Conservation (phyloP, 2,113 vertebrate species). For the Cervus canadensis region DNA sequence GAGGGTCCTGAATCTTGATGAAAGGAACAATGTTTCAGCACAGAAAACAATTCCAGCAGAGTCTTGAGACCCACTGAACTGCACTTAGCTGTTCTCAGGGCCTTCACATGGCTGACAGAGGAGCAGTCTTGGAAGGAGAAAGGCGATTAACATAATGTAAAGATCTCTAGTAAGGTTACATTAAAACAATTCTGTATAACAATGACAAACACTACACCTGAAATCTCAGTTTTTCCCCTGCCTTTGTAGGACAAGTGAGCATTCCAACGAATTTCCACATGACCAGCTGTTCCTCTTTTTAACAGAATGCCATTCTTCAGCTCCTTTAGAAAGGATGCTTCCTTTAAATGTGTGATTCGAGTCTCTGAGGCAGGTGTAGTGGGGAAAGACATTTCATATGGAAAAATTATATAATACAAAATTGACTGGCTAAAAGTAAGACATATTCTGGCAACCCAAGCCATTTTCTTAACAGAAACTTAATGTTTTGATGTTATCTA, state of each 20-base stretch:
- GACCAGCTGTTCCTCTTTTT: conserved; percentile 51
- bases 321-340: background rate
- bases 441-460: background rate
- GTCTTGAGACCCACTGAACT: background rate
- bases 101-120: background rate
- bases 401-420: background rate
- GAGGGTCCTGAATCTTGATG: background rate
- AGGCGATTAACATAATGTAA: background rate
- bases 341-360: conserved; percentile 10
- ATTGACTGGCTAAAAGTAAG: background rate
- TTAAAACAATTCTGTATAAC: background rate
- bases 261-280: conserved; percentile 48
- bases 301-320: conserved; percentile 39
- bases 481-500: background rate
- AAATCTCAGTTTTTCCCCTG: background rate
- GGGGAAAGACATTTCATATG: background rate
- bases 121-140: background rate
- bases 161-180: background rate
- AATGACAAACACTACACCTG: background rate
- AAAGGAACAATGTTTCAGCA: background rate
- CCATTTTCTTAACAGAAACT: background rate
- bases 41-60: background rate
- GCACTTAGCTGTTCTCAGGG: background rate
- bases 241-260: conserved; percentile 28
- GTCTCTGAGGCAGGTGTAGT: background rate